Base-by-base conservation (phyloP, 2,888 invertebrate genomes). In the Epinotia bilunana region DNA sequence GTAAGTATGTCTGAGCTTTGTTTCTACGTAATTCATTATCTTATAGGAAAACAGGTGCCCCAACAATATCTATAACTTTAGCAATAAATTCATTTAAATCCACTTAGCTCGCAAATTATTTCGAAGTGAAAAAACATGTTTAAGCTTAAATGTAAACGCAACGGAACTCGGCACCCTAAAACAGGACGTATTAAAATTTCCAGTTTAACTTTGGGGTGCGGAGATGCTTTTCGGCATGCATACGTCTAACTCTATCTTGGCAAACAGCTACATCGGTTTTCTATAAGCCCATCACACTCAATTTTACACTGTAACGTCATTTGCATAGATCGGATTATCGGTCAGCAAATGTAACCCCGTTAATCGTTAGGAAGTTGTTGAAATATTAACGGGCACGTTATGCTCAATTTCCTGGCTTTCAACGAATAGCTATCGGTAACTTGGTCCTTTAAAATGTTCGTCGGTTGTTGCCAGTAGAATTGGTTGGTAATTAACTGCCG, bases 351-450 rank as follows among this genome's bases (percentile, higher is more conserved):
- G 79, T 74, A 78, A 79, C 81, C 78, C 80, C 81, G 86, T 86
- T 90, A 90, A 91, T 90, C 89, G 88, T 81, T 88, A 88, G 90
- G 90, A 90, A 90, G 90, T 90, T 88, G 89, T 90, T 92, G 88
- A 92, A 93, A 92, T 92, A 92, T 92, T 92, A 91, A 93, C 90
- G 87, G 88, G 84, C 83, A 84, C 88, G 91, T 91, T 91, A 91
- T 91, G 92, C 91, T 89, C 92, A 93, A 92, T 92, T 92, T 93
- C 92, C 92, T 90, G 90, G 89, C 90, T 90, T 90, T 91, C 90
- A 89, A 88, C 89, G 87, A 87, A 87, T 86, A 86, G 87, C 87
- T 88, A 90, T 90, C 88, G 90, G 88, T 88, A 88, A 88, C 88
- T 88, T 87, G 86, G 87, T 87, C 89, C 88, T 89, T 82, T 83